Evolutionary conservation across 1,140 invertebrate species (phyloP), one percentile per base, ranked within the genome.

Genomic region (Philotrypesis tridentata): DNA sequence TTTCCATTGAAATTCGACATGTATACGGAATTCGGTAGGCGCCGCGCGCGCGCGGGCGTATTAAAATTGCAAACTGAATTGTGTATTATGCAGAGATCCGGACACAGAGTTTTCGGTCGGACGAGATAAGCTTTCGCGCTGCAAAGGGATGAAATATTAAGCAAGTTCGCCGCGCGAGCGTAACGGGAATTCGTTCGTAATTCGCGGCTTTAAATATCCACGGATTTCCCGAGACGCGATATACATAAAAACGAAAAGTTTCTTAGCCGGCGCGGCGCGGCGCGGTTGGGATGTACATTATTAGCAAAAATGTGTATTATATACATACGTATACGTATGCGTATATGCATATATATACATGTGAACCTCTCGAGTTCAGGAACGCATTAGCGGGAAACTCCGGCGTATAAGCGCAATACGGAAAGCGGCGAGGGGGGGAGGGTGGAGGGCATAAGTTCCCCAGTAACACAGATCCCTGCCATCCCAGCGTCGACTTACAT

Each of bases 401-500:
- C 6, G 4, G 48, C 12, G 1, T 48, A 2, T 55, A 55, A 55
- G 48, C 23, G 40, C 25, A 17, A 77, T n/a, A n/a, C n/a, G n/a
- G n/a, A n/a, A n/a, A n/a, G n/a, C n/a, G n/a, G n/a, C n/a, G n/a
- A n/a, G n/a, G n/a, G n/a, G n/a, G n/a, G n/a, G n/a, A n/a, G n/a
- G n/a, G n/a, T n/a, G n/a, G n/a, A 63, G 61, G 76, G 76, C 33
- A 43, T 43, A n/a, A 55, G 48, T 55, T 55, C 17, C 63, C 76
- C 65, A 79, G 37, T 79, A 79, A 79, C 65, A 79, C 76, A 79
- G 63, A 79, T 68, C 40, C 27, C 27, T 29, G 43, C 29, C 31
- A 33, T 29, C 48, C 43, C 61, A 14, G 23, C 8, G 27, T 74
- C 33, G 43, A 14, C 33, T 72, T 72, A 48, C 40, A 48, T 72